Evolutionary conservation across 2,113 vertebrate species (phyloP).

Genomic region (Catharus bicknelli): DNA sequence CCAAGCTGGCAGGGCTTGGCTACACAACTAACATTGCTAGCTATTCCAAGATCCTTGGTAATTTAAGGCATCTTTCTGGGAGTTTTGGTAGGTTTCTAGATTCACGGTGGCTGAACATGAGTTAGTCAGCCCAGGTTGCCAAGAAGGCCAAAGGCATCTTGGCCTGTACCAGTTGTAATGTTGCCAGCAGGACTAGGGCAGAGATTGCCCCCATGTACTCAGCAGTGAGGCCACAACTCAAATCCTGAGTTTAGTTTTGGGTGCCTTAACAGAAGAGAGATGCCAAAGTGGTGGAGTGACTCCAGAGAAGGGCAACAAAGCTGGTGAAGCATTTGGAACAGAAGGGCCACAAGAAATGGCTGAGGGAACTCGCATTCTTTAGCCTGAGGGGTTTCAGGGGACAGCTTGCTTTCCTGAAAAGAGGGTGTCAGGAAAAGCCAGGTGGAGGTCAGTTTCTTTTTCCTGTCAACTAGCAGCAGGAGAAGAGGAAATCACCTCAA

Average conservation of each 20-base stretch:
- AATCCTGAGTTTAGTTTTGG: background rate
- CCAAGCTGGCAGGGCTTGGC: slow-evolving; percentile 79
- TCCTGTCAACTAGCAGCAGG: background rate
- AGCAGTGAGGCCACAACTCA: fast-evolving
- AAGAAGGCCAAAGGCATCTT: background rate
- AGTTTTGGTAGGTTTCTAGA: slow-evolving; percentile 82
- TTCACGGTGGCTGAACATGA: background rate
- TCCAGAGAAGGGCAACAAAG: background rate
- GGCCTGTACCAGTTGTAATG: fast-evolving
- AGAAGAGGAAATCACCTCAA: background rate
- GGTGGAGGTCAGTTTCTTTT: background rate
- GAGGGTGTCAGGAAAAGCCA: background rate
- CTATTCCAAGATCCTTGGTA: slow-evolving; percentile 85
- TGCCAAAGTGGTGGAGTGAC: fast-evolving
- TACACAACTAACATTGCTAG: slow-evolving; percentile 33
- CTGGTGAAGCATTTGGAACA: fast-evolving
- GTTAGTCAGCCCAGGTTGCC: fast-evolving
- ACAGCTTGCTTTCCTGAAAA: background rate
- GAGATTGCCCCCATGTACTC: fast-evolving
- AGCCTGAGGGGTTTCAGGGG: background rate
- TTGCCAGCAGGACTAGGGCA: background rate
- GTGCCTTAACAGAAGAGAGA: background rate
- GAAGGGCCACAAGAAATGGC: fast-evolving
- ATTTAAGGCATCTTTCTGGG: slow-evolving; percentile 78
- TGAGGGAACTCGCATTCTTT: background rate